These are phyloP conservation scores for Atta texana DNA, from an alignment of 1,140 invertebrate species.

Conservation along the genomic window DNA sequence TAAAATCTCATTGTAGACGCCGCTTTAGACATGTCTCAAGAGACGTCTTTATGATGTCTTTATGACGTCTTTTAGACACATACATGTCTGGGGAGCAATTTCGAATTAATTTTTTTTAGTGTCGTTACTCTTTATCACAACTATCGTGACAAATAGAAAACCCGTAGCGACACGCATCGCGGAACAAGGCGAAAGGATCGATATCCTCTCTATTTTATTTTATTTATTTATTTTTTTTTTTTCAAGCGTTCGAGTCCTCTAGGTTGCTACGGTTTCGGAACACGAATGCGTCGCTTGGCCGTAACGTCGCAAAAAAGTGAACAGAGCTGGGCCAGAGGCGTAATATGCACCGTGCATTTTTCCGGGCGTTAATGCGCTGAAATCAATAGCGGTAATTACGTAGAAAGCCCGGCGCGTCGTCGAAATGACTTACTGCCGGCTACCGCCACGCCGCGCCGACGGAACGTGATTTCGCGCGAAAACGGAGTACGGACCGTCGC, in stretches of 20 bases:
- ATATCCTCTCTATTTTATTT: neutral
- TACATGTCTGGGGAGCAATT: neutral
- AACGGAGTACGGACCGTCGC: slow-evolving; percentile 2
- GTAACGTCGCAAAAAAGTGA: slow-evolving; percentile 19
- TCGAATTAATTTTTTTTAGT: neutral
- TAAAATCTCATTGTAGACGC: no score
- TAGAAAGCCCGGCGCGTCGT: slow-evolving; percentile 71
- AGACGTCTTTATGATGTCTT: no score
- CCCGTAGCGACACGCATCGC: no score
- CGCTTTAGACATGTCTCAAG: no score
- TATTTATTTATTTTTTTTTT: neutral
- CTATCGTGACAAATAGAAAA: neutral
- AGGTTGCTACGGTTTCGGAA: slow-evolving; percentile 48
- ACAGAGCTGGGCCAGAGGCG: neutral
- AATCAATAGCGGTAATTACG: slow-evolving; percentile 76
- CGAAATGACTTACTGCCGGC: slow-evolving; percentile 62
- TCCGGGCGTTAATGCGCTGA: slow-evolving; percentile 66
- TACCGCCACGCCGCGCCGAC: slow-evolving; percentile 15
- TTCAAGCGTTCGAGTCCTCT: neutral
- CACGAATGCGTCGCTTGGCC: slow-evolving; percentile 50
- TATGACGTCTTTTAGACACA: no score
- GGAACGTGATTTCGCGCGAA: slow-evolving; percentile 62
- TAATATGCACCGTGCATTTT: slow-evolving; percentile 63
- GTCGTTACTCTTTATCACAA: neutral
- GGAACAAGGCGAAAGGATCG: slow-evolving; percentile 2